Base-by-base conservation (phyloP, 2,797 vertebrate genomes). In the Vireo griseus region DNA sequence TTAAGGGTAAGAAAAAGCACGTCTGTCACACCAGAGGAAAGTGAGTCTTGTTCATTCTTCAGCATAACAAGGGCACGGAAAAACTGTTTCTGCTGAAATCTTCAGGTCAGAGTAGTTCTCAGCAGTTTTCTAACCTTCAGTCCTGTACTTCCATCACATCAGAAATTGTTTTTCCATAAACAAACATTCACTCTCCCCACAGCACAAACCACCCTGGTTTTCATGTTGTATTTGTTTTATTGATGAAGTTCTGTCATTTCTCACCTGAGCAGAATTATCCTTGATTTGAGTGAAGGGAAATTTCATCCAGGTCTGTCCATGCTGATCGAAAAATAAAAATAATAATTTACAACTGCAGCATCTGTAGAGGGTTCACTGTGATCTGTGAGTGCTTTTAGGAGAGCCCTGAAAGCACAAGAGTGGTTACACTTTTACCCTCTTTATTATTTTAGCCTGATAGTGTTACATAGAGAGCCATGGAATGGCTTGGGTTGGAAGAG, bases 211-310 rank as follows among this genome's bases (percentile, higher is more conserved):
- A 5, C 7, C 52, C 37, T 59, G n/a, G 2, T 28, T 75, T 51
- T 84, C 24, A 3, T 11, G 20, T 62, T 20, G 0, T 9, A 9
- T 52, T 75, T 52, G 14, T 62, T 20, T 0, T 9, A 10, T 48
- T 75, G 50, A 12, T 51, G 5, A 14, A 61, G 10, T 50, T 54
- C 6, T 39, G 0, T 24, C 17, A 4, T 40, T 63, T 20, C 8
- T 55, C 47, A 58, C 25, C 37, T 65, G 26, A 39, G n/a, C 24
- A 44, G 61, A 74, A 50, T 71, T 67, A 19, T 13, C 42, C 29
- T 65, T 31, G 28, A 9, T 62, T 63, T 73, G 16, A 6, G 16
- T 63, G 67, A 76, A 57, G 37, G 25, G 24, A 79, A 76, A 37
- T 21, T 54, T 9, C 48, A 42, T 48, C 37, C 59, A 59, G 33